Evolutionary conservation across 2,113 vertebrate genomes (phyloP), one percentile per base, ranked within the genome.

Genomic region (Pseudorectes ferrugineus): DNA sequence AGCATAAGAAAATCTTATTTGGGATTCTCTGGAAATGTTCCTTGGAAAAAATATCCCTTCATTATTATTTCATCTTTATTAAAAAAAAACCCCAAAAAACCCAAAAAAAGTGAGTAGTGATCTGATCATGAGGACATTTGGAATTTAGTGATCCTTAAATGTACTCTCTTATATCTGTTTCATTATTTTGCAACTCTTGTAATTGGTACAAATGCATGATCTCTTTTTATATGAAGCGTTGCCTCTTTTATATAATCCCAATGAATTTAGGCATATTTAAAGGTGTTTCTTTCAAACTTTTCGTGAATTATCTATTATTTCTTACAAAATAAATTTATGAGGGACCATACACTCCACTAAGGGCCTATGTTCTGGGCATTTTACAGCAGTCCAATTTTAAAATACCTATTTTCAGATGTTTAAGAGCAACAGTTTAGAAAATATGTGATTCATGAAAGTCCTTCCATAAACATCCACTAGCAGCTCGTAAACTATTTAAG

Each of bases 261-360:
- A 11, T 17, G 13, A 52, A 18, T 79, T 87, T 66, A 72, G 16
- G 16, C 16, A 29, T 74, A 74, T 48, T 21, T 71, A 65, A 49
- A 57, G 16, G 20, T 0, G 0, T 8, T 10, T 71, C 62, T 63
- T 35, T 5, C 13, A 40, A 7, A 5, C 7, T 83, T 93, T 75
- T 85, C 48, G 25, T 68, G 22, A 57, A 62, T 42, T 33, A 45
- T 54, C 25, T 88, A 54, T 43, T 74, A 74, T 85, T 89, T 78
- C 38, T 88, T 23, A 26, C 9, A 81, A 59, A 74, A 54, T 29
- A 49, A 63, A 58, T 76, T n/a, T 24, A 5, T 33, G 31, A 93
- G 19, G 11, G 24, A 3, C 22, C 68, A 43, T 11, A 10, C 3
- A 23, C 9, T 73, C 22, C 8, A 46, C 26, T 52, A 59, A 75